Base-by-base conservation (phyloP, 2,797 vertebrate species). In the Pangasius larnaudii region DNA sequence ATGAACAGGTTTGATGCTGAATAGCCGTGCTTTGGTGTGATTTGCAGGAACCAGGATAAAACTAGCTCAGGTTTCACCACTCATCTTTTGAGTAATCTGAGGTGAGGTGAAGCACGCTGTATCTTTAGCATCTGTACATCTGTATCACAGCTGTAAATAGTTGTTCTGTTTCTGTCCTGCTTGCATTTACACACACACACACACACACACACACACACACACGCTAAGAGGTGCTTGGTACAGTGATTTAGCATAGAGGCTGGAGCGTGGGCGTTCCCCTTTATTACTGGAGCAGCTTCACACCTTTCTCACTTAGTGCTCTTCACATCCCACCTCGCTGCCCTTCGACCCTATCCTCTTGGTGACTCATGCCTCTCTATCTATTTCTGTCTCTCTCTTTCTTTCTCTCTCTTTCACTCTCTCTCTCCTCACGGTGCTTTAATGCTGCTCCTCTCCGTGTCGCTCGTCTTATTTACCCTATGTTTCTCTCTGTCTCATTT, bases 291-390 rank as follows among this genome's bases (percentile, higher is more conserved):
- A 91, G 88, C 89, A 86, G 91, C 92, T 94, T 95, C 93, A 92
- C 93, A 94, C 94, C 93, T 93, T 94, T 94, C 92, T 93, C 94
- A 92, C 93, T 95, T 93, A 93, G 92, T 91, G 93, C 92, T 85
- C 90, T 84, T 81, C 90, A 90, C 93, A 92, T 94, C 94, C 95
- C 89, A 95, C 93, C 16, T 33, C 89, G 49, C 56, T 94, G 94
- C 94, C 94, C 94, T 91, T 91, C 69, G 91, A 88, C 84, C 84
- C 95, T 92, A 94, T 94, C 94, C 93, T 89, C 88, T 91, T 85
- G 92, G 89, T 94, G 93, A 94, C 93, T 94, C 94, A 93, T 84
- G 51, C 88, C 90, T 84, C 86, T 91, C 82, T 87, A 78, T 88
- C 79, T 87, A 77, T 10, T 2, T 86, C 85, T 90, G 85, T 92